Base-by-base conservation (phyloP, 2,888 invertebrate species). In the Rhagonycha fulva region DNA sequence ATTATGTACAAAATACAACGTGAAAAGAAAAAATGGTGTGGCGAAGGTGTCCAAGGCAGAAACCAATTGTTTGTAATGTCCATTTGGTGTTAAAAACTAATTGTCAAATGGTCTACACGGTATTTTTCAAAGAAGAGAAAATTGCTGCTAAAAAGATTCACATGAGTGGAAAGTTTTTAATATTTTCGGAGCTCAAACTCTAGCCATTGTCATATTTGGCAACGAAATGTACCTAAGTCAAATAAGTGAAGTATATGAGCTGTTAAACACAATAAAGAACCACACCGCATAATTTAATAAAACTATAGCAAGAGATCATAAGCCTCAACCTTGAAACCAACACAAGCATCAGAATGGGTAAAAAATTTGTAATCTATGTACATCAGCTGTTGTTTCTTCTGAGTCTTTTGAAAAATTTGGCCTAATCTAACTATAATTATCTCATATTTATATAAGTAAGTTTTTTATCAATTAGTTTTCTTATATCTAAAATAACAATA, bases 401-500 rank as follows among this genome's bases (percentile, higher is more conserved):
- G 63, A 14, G n/a, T 66, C 63, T 66, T 66, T 66, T 26, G 47
- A 47, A 23, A 24, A 66, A 4, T 62, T 62, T 62, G 62, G n/a
- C 63, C 63, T 66, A 66, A 66, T n/a, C 63, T 26, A 66, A n/a
- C 19, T 66, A 66, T 66, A 66, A 66, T 69, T 69, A 47, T 32
- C 69, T 47, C 28, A 26, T 67, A 67, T 67, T 26, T 67, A 67
- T 14, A 69, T 19, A 66, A 23, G 26, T 66, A 66, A 66, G n/a
- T 66, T 66, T 66, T 66, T 66, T 24, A 23, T 26, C 19, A 24
- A 19, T 66, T 26, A 66, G 23, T 24, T 66, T 66, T 66, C 47
- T 67, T 62, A 68, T 19, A 69, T 47, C 74, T 71, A 67, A 71
- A 74, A 76, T 74, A 74, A 76, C 76, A 76, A 76, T 76, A 71